A percentile compares a stretch with the other conserved stretches of the same genome.
Evolutionary conservation across 2,113 vertebrate genomes (phyloP).

Genomic region (Neodon shergylaensis): DNA sequence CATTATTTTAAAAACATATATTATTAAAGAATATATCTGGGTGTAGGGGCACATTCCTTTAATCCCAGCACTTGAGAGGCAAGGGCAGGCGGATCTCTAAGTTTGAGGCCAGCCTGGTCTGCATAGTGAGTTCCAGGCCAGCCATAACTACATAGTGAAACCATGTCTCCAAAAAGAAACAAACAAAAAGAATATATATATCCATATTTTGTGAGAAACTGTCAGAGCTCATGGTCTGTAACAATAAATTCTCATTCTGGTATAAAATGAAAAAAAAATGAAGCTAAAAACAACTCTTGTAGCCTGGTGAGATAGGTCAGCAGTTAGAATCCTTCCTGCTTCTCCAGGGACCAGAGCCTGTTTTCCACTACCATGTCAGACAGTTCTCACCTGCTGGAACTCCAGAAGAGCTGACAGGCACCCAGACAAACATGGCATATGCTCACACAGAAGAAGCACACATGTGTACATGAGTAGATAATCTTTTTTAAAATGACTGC

Average conservation of each 20-base stretch:
- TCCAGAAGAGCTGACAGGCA: not conserved
- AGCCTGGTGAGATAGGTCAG: not conserved
- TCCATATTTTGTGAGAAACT: conserved; percentile 35
- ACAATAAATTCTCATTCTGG: conserved; percentile 27
- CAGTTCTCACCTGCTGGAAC: not conserved
- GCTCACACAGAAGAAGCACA: not conserved
- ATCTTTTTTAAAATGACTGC: not conserved
- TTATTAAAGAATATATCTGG: not conserved
- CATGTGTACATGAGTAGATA: not conserved
- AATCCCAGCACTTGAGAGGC: not conserved
- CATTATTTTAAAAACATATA: conserved; percentile 29
- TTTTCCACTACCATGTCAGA: not conserved
- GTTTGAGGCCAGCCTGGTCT: not conserved
- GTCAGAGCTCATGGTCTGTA: not conserved
- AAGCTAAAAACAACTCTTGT: conserved; percentile 43
- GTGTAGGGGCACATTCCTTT: not conserved
- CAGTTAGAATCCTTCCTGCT: not conserved
- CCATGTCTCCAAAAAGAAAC: not conserved
- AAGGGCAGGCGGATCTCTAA: no score
- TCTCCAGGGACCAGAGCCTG: not conserved
- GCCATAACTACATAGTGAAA: not conserved
- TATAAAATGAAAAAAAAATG: conserved; percentile 32
- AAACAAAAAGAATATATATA: not conserved
- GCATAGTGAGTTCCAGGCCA: not conserved
- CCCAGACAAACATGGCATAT: not conserved